Conservation (phyloP, 2,888 invertebrate species). For the Beris chalybata region DNA sequence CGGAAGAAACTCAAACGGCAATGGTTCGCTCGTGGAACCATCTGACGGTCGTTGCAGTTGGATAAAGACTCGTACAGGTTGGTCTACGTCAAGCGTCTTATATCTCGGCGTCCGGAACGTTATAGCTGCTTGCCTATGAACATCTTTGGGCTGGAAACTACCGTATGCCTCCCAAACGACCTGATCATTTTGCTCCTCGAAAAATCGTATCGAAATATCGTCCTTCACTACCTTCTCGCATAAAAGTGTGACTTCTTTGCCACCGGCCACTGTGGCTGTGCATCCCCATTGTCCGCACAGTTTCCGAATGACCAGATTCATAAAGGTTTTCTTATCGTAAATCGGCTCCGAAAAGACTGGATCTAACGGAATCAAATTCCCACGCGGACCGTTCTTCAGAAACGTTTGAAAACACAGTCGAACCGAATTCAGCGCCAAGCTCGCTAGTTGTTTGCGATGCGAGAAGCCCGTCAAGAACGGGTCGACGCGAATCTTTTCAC, state of each 20-base stretch:
- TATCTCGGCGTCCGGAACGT: slow-evolving; percentile 75
- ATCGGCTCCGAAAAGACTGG: slow-evolving; percentile 85
- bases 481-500: slow-evolving; percentile 81
- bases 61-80: slow-evolving; percentile 71
- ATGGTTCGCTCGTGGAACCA: slow-evolving; percentile 72
- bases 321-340: slow-evolving; percentile 90
- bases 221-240: slow-evolving; percentile 87
- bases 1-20: slow-evolving; percentile 78
- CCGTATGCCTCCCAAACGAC: slow-evolving; percentile 76
- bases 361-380: slow-evolving; percentile 65
- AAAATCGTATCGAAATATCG: slow-evolving; percentile 83
- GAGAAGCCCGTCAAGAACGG: slow-evolving; percentile 83
- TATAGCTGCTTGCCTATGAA: slow-evolving; percentile 81
- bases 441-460: slow-evolving; percentile 75
- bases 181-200: slow-evolving; percentile 66
- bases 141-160: slow-evolving; percentile 72
- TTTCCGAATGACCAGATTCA: slow-evolving; percentile 81
- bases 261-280: slow-evolving; percentile 75
- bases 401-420: slow-evolving; percentile 91
- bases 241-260: slow-evolving; percentile 80
- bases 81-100: slow-evolving; percentile 63
- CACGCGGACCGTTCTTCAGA: slow-evolving; percentile 64
- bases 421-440: slow-evolving; percentile 85
- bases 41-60: slow-evolving; percentile 79
- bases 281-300: slow-evolving; percentile 72